Base-by-base conservation (phyloP, 2,797 vertebrate genomes). In the Antennarius maculatus region DNA sequence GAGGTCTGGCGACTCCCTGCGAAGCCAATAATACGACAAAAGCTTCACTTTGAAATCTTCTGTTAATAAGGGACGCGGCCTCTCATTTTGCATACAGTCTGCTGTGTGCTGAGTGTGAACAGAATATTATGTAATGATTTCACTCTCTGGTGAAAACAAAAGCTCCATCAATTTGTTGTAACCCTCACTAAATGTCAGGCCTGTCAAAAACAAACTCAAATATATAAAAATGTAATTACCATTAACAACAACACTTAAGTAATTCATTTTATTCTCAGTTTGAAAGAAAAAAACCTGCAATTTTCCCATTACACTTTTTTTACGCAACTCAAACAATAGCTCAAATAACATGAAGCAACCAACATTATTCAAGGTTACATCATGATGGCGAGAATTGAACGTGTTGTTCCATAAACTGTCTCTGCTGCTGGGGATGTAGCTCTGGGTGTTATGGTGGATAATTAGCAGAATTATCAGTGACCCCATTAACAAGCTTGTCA, bases 381-480 rank as follows among this genome's bases (percentile, higher is more conserved):
- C 68, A 31, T 5, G 45, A 27, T 27, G 15, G 8, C 37, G 47
- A 10, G 52, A 65, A 53, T 80, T 54, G 42, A 37, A 48, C 46
- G 39, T 16, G 48, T 64, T 6, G 71, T 73, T 78, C 66, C 54
- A 47, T 16, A 58, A 53, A 34, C 74, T 45, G 27, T 56, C 63
- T 81, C 53, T 23, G 77, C 86, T 82, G 71, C 81, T 81, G 86
- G 77, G 84, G 81, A 74, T 6, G 18, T 81, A 86, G 87, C 87
- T 92, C 78, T 88, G 88, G 86, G 89, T 93, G 87, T 90, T 89
- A 80, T 55, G 71, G 78, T 83, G 81, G 86, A 87, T 91, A 92
- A 92, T 91, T 89, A 92, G 88, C 80, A 71, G 87, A 90, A 91
- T 92, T 85, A 88, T 90, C 87, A 86, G 86, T 89, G 90, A 91